Evolutionary conservation across 2,113 vertebrate species (phyloP).

Genomic region (Malurus cyaneus): DNA sequence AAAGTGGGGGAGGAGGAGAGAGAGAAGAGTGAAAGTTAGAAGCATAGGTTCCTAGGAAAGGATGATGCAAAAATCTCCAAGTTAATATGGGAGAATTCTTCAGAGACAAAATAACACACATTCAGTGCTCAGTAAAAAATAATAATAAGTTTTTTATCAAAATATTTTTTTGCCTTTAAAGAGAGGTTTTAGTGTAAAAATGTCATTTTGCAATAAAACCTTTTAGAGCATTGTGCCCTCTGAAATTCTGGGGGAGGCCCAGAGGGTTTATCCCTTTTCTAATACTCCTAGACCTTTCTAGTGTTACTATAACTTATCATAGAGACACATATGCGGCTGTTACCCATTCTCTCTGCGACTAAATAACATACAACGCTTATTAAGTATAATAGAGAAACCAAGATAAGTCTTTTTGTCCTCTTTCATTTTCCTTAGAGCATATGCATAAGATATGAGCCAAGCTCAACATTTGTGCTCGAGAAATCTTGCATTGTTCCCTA

Average conservation of each 20-base stretch:
- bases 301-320: no score
- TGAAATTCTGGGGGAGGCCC: not conserved
- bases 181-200: not conserved
- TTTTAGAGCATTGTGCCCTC: not conserved
- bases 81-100: not conserved
- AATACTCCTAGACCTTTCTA: no score
- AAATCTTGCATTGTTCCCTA: no score
- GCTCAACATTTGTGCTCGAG: no score
- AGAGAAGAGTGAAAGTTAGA: constrained; percentile 34
- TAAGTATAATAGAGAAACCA: no score
- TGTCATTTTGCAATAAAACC: not conserved
- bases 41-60: constrained; percentile 29
- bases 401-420: no score
- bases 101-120: constrained; percentile 4
- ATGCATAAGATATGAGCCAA: no score
- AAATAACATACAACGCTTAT: no score
- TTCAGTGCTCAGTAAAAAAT: not conserved
- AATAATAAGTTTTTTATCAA: not conserved
- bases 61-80: constrained; percentile 4
- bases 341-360: no score
- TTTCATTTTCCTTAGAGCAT: no score
- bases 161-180: not conserved
- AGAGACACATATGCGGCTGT: no score
- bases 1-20: not conserved
- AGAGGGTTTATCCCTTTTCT: not conserved